Percentiles rank a stretch among this genome's conserved stretches.
Conservation (phyloP, 2,113 vertebrate species). For the Columba janthina region DNA sequence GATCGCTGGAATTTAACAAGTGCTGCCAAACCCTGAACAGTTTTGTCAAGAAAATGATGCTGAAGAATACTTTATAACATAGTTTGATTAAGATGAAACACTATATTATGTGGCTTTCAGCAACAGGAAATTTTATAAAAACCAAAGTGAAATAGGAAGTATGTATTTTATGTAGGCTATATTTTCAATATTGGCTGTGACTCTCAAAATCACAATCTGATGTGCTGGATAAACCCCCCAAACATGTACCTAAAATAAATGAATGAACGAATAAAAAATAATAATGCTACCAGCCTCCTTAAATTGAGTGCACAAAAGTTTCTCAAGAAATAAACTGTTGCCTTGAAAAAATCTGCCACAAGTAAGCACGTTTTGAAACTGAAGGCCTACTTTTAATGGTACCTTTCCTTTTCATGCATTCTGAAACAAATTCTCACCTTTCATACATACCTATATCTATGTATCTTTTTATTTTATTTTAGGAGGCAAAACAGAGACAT, state of each 20-base stretch:
- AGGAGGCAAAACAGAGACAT: neutral
- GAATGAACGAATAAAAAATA: neutral
- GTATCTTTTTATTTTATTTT: neutral
- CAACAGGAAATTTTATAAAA: neutral
- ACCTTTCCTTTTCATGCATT: neutral
- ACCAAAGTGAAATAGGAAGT: neutral
- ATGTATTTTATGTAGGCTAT: neutral
- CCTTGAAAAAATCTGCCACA: neutral
- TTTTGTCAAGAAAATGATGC: slow-evolving; percentile 74
- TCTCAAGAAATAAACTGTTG: neutral
- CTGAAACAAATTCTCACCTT: neutral
- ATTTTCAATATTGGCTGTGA: neutral
- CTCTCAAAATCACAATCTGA: neutral
- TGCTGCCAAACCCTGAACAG: slow-evolving; percentile 86
- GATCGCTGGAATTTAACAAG: slow-evolving; percentile 93
- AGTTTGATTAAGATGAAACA: neutral
- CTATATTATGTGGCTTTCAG: neutral
- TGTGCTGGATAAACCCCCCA: neutral
- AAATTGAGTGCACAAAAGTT: neutral
- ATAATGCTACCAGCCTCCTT: neutral
- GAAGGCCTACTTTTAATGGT: neutral
- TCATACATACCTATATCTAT: too few species aligned
- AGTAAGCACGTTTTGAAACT: neutral
- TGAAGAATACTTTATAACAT: neutral
- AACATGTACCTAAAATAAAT: neutral